Conservation (phyloP, 2,797 vertebrate species). For the Geotrypetes seraphini region DNA sequence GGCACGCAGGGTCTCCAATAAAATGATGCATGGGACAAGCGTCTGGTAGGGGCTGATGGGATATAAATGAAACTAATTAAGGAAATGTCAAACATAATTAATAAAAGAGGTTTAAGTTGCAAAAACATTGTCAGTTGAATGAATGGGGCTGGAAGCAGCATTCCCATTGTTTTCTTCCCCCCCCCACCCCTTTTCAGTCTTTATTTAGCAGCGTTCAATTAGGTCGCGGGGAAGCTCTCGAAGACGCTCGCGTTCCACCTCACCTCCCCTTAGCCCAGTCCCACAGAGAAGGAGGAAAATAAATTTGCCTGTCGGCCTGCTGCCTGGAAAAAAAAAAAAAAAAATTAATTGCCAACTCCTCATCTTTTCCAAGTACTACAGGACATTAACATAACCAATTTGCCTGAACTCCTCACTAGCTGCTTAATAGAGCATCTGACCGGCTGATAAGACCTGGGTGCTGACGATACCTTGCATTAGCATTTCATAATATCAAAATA, state of each 20-base stretch:
- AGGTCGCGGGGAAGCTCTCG: constrained; percentile 63
- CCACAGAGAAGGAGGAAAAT: constrained; percentile 74
- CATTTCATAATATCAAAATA: constrained; percentile 96
- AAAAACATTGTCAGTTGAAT: constrained; percentile 65
- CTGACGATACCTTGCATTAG: constrained; percentile 64
- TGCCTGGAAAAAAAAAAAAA: constrained; percentile 58
- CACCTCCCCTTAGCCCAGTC: constrained; percentile 48
- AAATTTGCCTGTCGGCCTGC: constrained; percentile 82
- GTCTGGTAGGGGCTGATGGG: constrained; percentile 79
- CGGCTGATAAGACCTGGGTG: constrained; percentile 82
- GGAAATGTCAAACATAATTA: constrained; percentile 79
- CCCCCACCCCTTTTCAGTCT: constrained; percentile 18
- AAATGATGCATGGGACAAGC: constrained; percentile 81
- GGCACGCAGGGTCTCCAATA: constrained; percentile 45
- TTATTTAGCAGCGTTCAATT: constrained; percentile 62
- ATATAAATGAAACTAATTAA: constrained; percentile 79
- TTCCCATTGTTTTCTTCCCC: constrained; percentile 43
- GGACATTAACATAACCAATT: constrained; percentile 98
- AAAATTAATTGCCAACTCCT: constrained; percentile 94
- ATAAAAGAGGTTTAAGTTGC: constrained; percentile 77
- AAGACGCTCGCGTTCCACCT: constrained; percentile 34
- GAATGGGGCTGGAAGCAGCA: constrained; percentile 60
- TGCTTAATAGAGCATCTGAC: constrained; percentile 92
- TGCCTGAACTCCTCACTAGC: constrained; percentile 86
- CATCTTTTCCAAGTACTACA: constrained; percentile 90